Percentiles rank a stretch among this genome's conserved stretches.
Conservation (phyloP, 1,140 invertebrate genomes). For the Drosophila kanapiae region DNA sequence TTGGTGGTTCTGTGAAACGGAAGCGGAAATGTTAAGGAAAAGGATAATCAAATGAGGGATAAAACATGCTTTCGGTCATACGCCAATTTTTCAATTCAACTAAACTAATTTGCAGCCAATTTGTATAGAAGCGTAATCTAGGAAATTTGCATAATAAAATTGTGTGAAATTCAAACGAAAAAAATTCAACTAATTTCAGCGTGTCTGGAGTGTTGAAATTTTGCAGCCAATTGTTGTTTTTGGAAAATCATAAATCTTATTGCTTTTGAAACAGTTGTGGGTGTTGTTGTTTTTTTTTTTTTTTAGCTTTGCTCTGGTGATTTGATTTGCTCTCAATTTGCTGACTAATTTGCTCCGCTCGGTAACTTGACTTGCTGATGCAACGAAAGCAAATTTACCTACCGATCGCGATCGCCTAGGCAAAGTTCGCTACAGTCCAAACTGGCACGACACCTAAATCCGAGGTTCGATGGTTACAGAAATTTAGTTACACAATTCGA, state of each 20-base stretch:
- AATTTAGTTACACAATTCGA: slow-evolving; percentile 48
- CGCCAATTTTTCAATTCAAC: slow-evolving; percentile 63
- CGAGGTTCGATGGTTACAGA: slow-evolving; percentile 63
- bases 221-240: slow-evolving; percentile 60
- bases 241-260: slow-evolving; percentile 46
- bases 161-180: slow-evolving; percentile 43
- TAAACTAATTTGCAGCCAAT: slow-evolving; percentile 78
- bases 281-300: neutral
- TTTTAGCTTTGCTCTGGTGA: slow-evolving; percentile 48
- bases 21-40: slow-evolving; percentile 36
- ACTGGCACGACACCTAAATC: slow-evolving; percentile 74
- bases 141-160: slow-evolving; percentile 53
- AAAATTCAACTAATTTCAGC: slow-evolving; percentile 37
- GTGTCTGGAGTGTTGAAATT: slow-evolving; percentile 39
- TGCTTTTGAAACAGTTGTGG: slow-evolving; percentile 31
- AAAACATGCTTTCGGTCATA: slow-evolving; percentile 58
- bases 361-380: slow-evolving; percentile 43
- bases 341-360: slow-evolving; percentile 62
- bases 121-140: slow-evolving; percentile 47
- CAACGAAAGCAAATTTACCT: slow-evolving; percentile 73
- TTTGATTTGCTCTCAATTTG: slow-evolving; percentile 60
- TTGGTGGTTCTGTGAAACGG: slow-evolving; percentile 26
- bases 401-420: slow-evolving; percentile 70
- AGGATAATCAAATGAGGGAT: slow-evolving; percentile 49
- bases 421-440: slow-evolving; percentile 74